Conservation (phyloP, 2,797 vertebrate genomes). For the Gambelia wislizenii region DNA sequence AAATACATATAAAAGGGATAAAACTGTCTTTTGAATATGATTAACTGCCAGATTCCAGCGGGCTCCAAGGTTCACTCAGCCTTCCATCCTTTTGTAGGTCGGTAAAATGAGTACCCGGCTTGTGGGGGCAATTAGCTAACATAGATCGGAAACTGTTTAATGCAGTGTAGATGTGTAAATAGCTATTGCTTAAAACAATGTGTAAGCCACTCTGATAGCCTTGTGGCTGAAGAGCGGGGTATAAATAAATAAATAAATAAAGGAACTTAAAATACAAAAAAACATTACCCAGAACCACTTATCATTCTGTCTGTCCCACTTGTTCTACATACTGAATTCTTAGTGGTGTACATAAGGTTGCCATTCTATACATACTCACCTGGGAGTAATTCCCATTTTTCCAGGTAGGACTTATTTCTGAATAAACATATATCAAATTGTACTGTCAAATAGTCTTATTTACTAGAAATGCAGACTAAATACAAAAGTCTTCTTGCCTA, state of each 20-base stretch:
- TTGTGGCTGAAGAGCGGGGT: no score
- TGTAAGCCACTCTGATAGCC: no score
- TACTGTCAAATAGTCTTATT: background rate
- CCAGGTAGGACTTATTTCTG: background rate
- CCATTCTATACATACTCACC: background rate
- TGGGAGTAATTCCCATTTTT: background rate
- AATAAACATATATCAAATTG: background rate
- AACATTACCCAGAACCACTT: background rate
- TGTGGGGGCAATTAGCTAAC: no score
- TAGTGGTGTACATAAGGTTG: background rate
- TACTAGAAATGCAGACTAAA: background rate
- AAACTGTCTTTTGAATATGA: background rate
- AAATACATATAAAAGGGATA: background rate
- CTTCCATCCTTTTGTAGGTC: no score
- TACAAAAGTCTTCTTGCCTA: background rate
- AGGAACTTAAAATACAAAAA: background rate
- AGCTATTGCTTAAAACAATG: no score
- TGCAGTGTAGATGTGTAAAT: no score
- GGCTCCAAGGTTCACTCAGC: no score
- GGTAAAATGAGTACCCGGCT: no score
- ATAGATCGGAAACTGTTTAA: no score
- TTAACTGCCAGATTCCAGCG: background rate
- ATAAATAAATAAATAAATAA: no score
- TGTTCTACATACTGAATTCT: background rate
- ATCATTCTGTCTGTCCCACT: background rate